These are phyloP conservation scores for Hydraecia micacea DNA, from an alignment of 2,888 invertebrate genomes.

Conservation along the genomic window DNA sequence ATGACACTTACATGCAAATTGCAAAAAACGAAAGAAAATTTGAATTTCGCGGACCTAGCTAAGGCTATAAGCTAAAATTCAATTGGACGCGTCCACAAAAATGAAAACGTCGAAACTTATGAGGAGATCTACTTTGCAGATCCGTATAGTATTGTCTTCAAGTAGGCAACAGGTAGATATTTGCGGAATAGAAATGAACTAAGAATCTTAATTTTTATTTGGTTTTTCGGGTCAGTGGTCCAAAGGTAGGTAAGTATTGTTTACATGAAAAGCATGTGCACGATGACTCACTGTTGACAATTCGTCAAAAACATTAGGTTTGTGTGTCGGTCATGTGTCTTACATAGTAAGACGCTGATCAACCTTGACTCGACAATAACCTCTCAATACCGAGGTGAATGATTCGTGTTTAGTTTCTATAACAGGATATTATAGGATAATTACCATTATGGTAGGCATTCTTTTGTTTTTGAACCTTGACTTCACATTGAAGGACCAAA, in stretches of 20 bases:
- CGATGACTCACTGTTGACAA: slow-evolving; percentile 61
- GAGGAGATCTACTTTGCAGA: not conserved
- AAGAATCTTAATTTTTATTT: slow-evolving; percentile 13
- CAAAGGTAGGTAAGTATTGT: slow-evolving; percentile 50
- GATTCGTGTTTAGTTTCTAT: slow-evolving; percentile 70
- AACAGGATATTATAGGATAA: slow-evolving; percentile 68
- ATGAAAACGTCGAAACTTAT: not conserved
- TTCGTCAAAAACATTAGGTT: slow-evolving; percentile 75
- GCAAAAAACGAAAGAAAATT: not conserved
- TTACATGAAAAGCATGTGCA: slow-evolving; percentile 41
- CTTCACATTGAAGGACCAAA: not conserved
- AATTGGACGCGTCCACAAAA: not conserved
- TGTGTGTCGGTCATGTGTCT: slow-evolving; percentile 72
- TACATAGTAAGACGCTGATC: slow-evolving; percentile 75
- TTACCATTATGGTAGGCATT: slow-evolving; percentile 39
- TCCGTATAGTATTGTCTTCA: slow-evolving; percentile 23
- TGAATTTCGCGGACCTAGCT: not conserved
- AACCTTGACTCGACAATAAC: slow-evolving; percentile 76
- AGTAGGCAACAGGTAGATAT: slow-evolving; percentile 17
- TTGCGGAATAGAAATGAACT: slow-evolving; percentile 20
- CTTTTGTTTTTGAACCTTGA: slow-evolving; percentile 51
- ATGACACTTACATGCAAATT: not conserved
- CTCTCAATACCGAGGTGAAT: slow-evolving; percentile 72
- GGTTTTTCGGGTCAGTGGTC: slow-evolving; percentile 25
- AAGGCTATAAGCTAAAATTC: not conserved